phyloP scores from a whole-genome alignment of 2,888 invertebrate species.

The Penaeus monodon region DNA sequence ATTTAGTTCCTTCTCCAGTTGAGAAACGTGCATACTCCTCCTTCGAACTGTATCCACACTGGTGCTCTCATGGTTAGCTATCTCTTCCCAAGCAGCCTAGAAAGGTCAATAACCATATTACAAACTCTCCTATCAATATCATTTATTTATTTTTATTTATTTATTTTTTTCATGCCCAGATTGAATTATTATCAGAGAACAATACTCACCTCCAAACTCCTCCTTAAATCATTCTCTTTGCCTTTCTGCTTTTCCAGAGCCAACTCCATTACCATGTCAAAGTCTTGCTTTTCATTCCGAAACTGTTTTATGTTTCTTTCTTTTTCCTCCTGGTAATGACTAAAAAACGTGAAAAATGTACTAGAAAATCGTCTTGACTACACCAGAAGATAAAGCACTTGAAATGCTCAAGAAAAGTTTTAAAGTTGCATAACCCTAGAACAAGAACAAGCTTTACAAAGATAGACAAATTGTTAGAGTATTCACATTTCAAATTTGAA shows the following conservation, averaged over 20 bases:
- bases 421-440: neutral
- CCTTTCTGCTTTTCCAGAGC: constrained; percentile 50
- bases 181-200: neutral
- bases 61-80: constrained; percentile 33
- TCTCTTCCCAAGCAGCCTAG: constrained; percentile 56
- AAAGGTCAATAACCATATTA: neutral
- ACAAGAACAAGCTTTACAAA: neutral
- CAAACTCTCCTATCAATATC: no score
- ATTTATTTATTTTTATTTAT: no score
- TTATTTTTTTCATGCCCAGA: neutral
- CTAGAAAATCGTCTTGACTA: neutral
- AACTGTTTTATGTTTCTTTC: constrained; percentile 22
- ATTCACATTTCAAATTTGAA: no score
- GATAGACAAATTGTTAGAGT: no score
- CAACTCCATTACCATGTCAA: constrained; percentile 60
- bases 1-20: constrained; percentile 9
- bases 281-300: constrained; percentile 51
- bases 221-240: constrained; percentile 46
- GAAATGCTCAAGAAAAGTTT: neutral
- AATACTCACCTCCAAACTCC: constrained; percentile 45
- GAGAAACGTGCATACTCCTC: neutral
- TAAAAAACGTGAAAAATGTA: neutral
- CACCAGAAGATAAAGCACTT: neutral
- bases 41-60: constrained; percentile 26
- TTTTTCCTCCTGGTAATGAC: constrained; percentile 30